Percentiles rank a stretch among this genome's conserved stretches.
Evolutionary conservation across 2,888 invertebrate species (phyloP).

Genomic region (Villa cingulata): DNA sequence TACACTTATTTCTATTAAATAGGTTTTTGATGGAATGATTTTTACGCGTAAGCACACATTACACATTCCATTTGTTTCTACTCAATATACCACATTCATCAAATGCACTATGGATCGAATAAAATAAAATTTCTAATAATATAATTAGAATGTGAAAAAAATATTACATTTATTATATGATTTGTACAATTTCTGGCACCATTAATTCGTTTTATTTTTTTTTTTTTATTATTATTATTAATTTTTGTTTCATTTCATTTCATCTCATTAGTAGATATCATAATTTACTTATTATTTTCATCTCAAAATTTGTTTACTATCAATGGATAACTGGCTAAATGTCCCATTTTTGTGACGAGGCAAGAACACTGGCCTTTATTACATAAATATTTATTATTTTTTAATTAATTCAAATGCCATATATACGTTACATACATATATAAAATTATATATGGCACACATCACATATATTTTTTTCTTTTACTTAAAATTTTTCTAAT

Average conservation of each 20-base stretch:
- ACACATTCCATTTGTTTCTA: no score
- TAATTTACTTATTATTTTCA: no score
- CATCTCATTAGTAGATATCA: neutral
- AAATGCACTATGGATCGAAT: no score
- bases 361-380: conserved; percentile 3
- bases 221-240: neutral
- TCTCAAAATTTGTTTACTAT: neutral
- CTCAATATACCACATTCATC: no score
- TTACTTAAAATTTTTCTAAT: no score
- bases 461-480: no score
- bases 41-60: no score
- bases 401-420: no score
- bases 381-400: neutral
- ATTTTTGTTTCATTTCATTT: neutral
- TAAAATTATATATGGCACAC: conserved; percentile 4
- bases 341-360: conserved; percentile 1
- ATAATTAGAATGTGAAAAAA: neutral
- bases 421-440: neutral
- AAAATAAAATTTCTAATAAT: no score
- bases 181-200: conserved; percentile 9
- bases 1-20: no score
- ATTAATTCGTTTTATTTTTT: neutral
- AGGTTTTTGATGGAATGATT: no score
- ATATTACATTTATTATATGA: neutral
- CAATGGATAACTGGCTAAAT: conserved; percentile 5